These are phyloP conservation scores for Equus quagga DNA, from an alignment of 2,113 vertebrate genomes.

Conservation along the genomic window DNA sequence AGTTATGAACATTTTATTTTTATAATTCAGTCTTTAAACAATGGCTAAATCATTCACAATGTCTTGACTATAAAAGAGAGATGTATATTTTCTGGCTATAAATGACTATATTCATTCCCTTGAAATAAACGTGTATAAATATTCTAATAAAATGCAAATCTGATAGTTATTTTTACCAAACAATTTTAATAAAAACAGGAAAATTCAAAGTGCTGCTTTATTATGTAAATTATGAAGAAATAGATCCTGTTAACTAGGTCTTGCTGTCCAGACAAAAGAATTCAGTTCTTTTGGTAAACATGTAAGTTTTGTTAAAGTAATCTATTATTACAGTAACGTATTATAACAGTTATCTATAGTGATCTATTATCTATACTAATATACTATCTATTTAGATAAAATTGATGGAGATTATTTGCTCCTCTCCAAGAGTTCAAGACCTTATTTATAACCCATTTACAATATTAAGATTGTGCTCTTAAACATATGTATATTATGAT, in stretches of 20 bases:
- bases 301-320: neutral
- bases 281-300: neutral
- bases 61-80: neutral
- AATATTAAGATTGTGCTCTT: neutral
- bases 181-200: neutral
- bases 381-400: neutral
- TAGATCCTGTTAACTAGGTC: neutral
- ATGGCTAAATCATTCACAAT: slow-evolving; percentile 34
- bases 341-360: neutral
- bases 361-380: neutral
- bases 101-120: slow-evolving; percentile 24
- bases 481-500: neutral
- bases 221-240: neutral
- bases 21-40: slow-evolving; percentile 60
- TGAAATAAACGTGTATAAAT: slow-evolving; percentile 51
- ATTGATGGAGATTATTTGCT: accelerated
- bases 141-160: neutral
- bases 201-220: neutral
- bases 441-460: neutral
- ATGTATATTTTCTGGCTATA: neutral
- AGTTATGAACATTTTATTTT: slow-evolving; percentile 62
- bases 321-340: neutral
- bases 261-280: neutral
- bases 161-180: neutral
- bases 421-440: neutral